Percentiles rank a stretch among this genome's conserved stretches.
These are phyloP conservation scores for Polymixis flavicincta DNA, from an alignment of 2,888 invertebrate genomes.

Conservation along the genomic window DNA sequence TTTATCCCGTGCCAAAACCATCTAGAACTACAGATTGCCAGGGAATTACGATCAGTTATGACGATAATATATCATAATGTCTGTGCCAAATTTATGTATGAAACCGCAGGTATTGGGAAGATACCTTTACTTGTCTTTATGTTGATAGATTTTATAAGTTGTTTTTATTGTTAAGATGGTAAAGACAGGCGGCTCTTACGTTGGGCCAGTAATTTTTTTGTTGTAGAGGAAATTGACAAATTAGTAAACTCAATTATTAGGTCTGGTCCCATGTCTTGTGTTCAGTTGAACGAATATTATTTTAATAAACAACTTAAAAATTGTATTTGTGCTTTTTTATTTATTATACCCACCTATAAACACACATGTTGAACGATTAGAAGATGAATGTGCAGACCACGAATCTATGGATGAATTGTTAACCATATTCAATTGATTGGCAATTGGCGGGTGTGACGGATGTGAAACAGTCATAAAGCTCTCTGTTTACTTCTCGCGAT, in stretches of 20 bases:
- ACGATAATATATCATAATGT: slow-evolving; percentile 74
- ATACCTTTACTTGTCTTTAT: slow-evolving; percentile 74
- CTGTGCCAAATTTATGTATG: slow-evolving; percentile 87
- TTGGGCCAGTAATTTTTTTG: slow-evolving; percentile 78
- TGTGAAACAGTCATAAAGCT: no score
- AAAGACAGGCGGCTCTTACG: slow-evolving; percentile 80
- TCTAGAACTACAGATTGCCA: slow-evolving; percentile 78
- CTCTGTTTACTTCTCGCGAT: no score
- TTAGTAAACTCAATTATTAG: slow-evolving; percentile 89
- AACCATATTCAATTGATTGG: no score
- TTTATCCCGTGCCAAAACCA: slow-evolving; percentile 84
- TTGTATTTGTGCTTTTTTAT: slow-evolving; percentile 79
- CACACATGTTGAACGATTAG: not conserved
- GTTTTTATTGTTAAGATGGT: slow-evolving; percentile 90
- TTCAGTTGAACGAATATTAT: slow-evolving; percentile 91
- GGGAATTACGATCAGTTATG: slow-evolving; percentile 73
- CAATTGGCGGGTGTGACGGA: no score
- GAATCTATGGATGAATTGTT: no score
- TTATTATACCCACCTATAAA: slow-evolving; percentile 47
- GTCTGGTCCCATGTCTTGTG: slow-evolving; percentile 89
- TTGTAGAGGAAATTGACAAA: slow-evolving; percentile 86
- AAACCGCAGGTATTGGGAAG: slow-evolving; percentile 57
- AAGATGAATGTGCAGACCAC: no score
- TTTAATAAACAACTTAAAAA: slow-evolving; percentile 90
- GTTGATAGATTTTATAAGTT: slow-evolving; percentile 90